Percentiles rank a stretch among this genome's conserved stretches.
Conservation (phyloP, 2,888 invertebrate species). For the Drosophila testacea region DNA sequence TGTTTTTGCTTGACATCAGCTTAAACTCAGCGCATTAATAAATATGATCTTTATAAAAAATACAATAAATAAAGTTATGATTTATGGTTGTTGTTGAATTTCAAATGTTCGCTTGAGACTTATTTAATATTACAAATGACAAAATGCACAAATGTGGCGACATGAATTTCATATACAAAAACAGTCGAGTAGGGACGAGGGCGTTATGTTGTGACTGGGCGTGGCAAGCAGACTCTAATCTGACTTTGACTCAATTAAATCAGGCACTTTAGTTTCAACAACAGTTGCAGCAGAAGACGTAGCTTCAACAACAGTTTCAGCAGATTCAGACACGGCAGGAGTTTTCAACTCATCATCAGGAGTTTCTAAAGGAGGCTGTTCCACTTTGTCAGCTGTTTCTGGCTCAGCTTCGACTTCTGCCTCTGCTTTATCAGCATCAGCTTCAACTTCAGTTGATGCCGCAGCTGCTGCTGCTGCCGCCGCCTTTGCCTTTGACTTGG, state of each 20-base stretch:
- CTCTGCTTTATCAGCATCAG: neutral
- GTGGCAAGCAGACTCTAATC: conserved; percentile 31
- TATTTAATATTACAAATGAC: conserved; percentile 50
- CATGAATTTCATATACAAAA: conserved; percentile 17
- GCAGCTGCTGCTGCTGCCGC: conserved; percentile 56
- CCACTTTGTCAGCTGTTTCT: conserved; percentile 1
- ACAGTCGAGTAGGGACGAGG: conserved; percentile 22
- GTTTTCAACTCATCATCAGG: neutral
- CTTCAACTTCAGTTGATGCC: conserved; percentile 18
- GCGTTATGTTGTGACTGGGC: neutral
- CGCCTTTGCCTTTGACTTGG: conserved; percentile 74
- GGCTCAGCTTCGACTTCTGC: neutral
- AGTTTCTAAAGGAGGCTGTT: conserved; percentile 19
- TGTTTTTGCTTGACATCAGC: conserved; percentile 11
- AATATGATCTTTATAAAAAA: conserved; percentile 57
- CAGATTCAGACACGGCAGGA: conserved; percentile 18
- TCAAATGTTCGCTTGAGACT: conserved; percentile 11
- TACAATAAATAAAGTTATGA: conserved; percentile 71
- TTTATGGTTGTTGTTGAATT: conserved; percentile 21
- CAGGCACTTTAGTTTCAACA: conserved; percentile 56
- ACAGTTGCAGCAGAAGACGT: neutral
- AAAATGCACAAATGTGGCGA: conserved; percentile 52
- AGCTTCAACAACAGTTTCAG: conserved; percentile 11
- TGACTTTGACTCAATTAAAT: conserved; percentile 46
- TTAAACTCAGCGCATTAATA: conserved; percentile 32